Evolutionary conservation across 1,140 invertebrate genomes (phyloP), one percentile per base, ranked within the genome.

Genomic region (Drosophila orosa): DNA sequence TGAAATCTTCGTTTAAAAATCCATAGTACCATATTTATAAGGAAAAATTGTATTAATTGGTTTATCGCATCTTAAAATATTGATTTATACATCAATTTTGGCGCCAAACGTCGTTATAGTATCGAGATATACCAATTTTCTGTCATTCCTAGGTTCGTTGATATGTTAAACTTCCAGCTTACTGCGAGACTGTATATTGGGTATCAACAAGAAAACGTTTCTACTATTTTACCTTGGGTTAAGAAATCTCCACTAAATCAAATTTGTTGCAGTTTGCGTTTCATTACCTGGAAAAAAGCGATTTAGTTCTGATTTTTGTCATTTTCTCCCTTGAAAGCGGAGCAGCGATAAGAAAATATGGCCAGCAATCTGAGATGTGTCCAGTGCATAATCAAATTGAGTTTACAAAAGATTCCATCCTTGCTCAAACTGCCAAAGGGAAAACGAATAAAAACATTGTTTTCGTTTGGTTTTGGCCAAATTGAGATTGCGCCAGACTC

Each of bases 331-430:
- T 31, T 56, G 12, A 22, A 37, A 67, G 39, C 15, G 24, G 22
- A 67, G 37, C 37, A 66, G 39, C 7, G 33, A 31, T 39, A 33
- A 17, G 13, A 7, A 71, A 25, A 57, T 39, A 57, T 57, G 39
- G 33, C 22, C 17, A 19, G 42, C 40, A 48, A 69, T 71, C 50
- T 47, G 67, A 29, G 22, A 19, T 58, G 27, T 71, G 65, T 27
- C 67, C 50, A 58, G 52, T 24, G 66, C 33, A 71, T 71, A 58
- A 71, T 71, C 65, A 71, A 71, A 71, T 71, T 58, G 67, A 71
- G 67, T 71, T 71, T 58, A 39, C 50, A 48, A 71, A 71, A 71
- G 50, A 71, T 48, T 42, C 33, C 27, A 58, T 71, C 25, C 67
- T 56, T 24, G 40, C 50, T 56, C 29, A 56, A 68, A 71, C 56